phyloP scores from a whole-genome alignment of 92 coral and sea anemone species.

The Heliopora coerulea region DNA sequence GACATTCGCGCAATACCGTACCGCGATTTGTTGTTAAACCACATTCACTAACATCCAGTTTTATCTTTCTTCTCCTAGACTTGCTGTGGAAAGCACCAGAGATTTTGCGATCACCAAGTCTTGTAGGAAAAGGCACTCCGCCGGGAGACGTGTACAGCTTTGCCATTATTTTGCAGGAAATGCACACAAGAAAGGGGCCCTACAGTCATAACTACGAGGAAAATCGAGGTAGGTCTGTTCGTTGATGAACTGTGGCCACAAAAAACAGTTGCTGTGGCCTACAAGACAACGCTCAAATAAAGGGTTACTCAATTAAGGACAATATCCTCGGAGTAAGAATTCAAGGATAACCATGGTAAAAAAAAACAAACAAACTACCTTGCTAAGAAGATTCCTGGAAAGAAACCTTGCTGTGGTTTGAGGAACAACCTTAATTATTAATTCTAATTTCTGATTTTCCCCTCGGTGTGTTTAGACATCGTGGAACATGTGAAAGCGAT shows the following conservation, averaged over 20 bases:
- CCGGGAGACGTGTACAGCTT: constrained; percentile 92
- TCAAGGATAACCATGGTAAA: neutral
- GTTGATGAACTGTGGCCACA: too few relatives aligned
- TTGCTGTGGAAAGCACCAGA: constrained; percentile 91
- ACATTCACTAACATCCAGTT: too few relatives aligned
- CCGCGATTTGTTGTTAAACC: too few relatives aligned
- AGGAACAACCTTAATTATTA: too few relatives aligned
- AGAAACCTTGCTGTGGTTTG: too few relatives aligned
- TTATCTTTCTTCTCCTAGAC: constrained; percentile 48
- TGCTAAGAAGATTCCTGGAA: neutral
- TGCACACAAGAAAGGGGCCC: constrained; percentile 89
- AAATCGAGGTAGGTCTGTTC: constrained; percentile 59
- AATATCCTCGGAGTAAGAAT: too few relatives aligned
- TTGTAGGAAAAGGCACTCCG: constrained; percentile 74
- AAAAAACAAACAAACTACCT: neutral
- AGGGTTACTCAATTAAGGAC: too few relatives aligned
- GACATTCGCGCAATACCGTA: too few relatives aligned
- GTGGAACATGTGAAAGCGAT: constrained; percentile 64
- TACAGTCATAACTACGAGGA: constrained; percentile 78
- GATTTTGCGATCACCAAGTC: constrained; percentile 59
- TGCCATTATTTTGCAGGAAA: constrained; percentile 82
- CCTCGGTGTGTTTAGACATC: constrained; percentile 51
- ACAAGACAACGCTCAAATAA: too few relatives aligned
- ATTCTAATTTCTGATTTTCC: too few relatives aligned
- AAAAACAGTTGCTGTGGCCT: too few relatives aligned